phyloP scores from a whole-genome alignment of 64 coral and sea anemone genomes.

The Porites lutea region DNA sequence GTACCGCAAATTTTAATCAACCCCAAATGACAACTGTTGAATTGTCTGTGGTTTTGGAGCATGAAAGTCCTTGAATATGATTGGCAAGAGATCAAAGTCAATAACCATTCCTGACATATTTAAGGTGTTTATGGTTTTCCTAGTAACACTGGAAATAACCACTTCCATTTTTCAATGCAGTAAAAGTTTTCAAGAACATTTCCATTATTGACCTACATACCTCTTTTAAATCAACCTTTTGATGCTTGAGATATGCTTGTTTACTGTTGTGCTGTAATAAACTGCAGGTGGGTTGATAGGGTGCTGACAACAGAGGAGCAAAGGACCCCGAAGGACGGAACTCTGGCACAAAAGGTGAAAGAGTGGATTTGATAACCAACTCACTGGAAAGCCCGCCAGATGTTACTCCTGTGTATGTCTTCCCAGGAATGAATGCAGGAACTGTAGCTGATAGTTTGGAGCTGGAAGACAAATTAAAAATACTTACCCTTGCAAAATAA shows the following conservation, averaged over 20 bases:
- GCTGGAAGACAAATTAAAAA: background rate
- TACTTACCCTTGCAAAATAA: background rate
- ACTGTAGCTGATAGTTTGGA: constrained; percentile 35
- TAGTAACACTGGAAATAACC: too few species aligned
- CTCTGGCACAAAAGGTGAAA: constrained; percentile 27
- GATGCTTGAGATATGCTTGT: background rate
- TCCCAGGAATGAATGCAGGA: constrained; percentile 31
- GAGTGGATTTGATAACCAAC: background rate
- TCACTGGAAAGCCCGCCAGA: background rate
- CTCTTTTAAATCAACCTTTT: background rate
- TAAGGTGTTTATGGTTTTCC: too few species aligned
- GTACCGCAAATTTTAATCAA: too few species aligned
- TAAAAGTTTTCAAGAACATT: too few species aligned
- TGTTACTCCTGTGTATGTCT: background rate
- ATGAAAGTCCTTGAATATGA: too few species aligned
- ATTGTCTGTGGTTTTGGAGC: too few species aligned
- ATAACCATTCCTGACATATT: too few species aligned
- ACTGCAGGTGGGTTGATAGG: background rate
- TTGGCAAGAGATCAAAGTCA: too few species aligned
- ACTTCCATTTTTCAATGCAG: too few species aligned
- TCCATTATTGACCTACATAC: background rate
- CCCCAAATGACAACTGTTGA: too few species aligned
- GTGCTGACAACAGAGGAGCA: background rate
- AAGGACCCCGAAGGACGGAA: constrained; percentile 1
- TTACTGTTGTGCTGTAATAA: background rate